phyloP scores from a whole-genome alignment of 2,888 invertebrate species.

The Erebia epiphron region DNA sequence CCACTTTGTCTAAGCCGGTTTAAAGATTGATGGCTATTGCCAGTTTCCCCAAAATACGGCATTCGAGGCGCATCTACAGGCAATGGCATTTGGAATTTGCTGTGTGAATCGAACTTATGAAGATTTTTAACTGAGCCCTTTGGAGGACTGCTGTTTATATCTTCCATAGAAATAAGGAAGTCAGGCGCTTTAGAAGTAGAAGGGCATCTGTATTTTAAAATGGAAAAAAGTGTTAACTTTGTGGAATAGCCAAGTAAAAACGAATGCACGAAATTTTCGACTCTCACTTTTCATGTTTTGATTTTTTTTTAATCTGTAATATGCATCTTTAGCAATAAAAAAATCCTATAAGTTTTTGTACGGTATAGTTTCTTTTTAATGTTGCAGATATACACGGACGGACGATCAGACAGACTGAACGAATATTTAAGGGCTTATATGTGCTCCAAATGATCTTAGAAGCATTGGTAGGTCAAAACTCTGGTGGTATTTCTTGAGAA shows the following conservation, averaged over 20 bases:
- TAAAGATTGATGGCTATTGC: not conserved
- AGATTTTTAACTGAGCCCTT: not conserved
- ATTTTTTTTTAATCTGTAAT: too few relatives aligned
- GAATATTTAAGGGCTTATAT: too few relatives aligned
- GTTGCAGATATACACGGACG: too few relatives aligned
- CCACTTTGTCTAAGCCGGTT: not conserved
- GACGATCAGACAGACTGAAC: too few relatives aligned
- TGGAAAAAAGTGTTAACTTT: not conserved
- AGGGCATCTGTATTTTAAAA: conserved; percentile 5
- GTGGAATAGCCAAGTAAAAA: not conserved
- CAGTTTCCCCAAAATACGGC: conserved; percentile 4
- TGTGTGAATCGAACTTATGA: conserved; percentile 5
- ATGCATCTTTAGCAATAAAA: too few relatives aligned
- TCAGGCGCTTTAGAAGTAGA: conserved; percentile 2
- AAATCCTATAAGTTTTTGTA: too few relatives aligned
- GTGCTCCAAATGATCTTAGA: too few relatives aligned
- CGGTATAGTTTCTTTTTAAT: too few relatives aligned
- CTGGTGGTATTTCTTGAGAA: too few relatives aligned
- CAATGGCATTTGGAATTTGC: conserved; percentile 4
- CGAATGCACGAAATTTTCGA: too few relatives aligned
- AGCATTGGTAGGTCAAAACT: too few relatives aligned
- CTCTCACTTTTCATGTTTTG: too few relatives aligned
- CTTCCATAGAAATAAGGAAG: not conserved
- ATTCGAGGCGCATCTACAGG: conserved; percentile 5
- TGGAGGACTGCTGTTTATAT: conserved; percentile 4